Evolutionary conservation across 2,113 vertebrate species (phyloP), one percentile per base, ranked within the genome.

Genomic region (Lampris incognitus): DNA sequence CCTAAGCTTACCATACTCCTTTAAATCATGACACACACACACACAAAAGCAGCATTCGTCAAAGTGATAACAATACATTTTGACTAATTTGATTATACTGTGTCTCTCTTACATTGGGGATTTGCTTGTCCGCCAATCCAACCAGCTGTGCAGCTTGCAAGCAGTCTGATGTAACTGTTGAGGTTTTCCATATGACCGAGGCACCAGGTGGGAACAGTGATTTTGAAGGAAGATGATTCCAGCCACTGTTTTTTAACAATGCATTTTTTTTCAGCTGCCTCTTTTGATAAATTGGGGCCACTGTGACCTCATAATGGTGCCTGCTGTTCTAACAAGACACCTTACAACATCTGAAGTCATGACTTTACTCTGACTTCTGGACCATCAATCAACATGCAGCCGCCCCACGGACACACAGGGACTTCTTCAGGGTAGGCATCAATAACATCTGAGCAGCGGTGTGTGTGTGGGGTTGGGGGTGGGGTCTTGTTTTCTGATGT

Each of bases 381-480:
- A 36, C 68, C 72, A 87, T 85, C 89, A 76, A 85, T 89, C 84
- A 88, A 64, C 1, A 9, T 4, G 2, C 50, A 72, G 78, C 61
- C 48, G 78, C 61, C 48, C 55, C 41, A 54, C 24, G 4, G 36
- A 41, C 9, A 70, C 52, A 42, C n/a, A 9, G 24, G 40, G 44
- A n/a, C 9, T 39, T 54, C 63, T 79, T 74, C 42, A 52, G 71
- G 70, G 66, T 68, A 70, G 69, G 48, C 49, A 50, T 78, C 63
- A 72, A 74, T 72, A 66, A 57, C 55, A 51, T 61, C 71, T 69
- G 58, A 6, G 4, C 51, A 1, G 40, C 61, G 6, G 13, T 60
- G 60, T 62, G 38, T n/a, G 48, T 69, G 54, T 4, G 7, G 7
- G 44, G 7, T 46, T 7, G 7, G 44, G 24, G 24, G 24, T 24